phyloP scores from a whole-genome alignment of 2,888 invertebrate species.

The Cyaniris semiargus region DNA sequence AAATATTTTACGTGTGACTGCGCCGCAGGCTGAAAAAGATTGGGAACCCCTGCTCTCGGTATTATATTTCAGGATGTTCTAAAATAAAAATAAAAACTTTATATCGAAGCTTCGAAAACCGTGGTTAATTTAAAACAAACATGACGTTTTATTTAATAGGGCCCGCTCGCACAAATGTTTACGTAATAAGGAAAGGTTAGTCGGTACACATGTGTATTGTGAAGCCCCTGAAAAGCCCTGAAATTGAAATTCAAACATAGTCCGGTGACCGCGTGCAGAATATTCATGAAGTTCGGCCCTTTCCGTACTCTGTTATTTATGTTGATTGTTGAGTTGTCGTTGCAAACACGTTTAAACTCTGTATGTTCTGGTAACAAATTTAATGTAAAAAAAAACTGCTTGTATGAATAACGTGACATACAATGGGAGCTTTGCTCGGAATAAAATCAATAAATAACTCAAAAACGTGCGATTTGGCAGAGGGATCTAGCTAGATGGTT shows the following conservation, averaged over 20 bases:
- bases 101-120: not conserved
- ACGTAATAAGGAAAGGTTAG: not conserved
- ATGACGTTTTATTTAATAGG: slow-evolving; percentile 15
- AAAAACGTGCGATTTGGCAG: too few relatives aligned
- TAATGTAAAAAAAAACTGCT: too few relatives aligned
- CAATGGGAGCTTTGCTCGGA: too few relatives aligned
- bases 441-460: too few relatives aligned
- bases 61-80: not conserved
- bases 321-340: not conserved
- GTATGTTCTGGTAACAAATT: not conserved
- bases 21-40: too few relatives aligned
- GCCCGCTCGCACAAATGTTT: not conserved
- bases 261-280: not conserved
- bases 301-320: not conserved
- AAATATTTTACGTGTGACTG: too few relatives aligned
- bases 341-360: not conserved
- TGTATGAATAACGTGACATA: too few relatives aligned
- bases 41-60: too few relatives aligned
- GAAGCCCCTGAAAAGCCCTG: not conserved
- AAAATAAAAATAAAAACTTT: not conserved
- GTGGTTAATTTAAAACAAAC: not conserved
- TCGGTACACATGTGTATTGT: not conserved
- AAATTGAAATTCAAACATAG: slow-evolving; percentile 10
- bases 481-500: too few relatives aligned
- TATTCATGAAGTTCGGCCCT: not conserved